A percentile compares a stretch with the other conserved stretches of the same genome.
These are phyloP conservation scores for Porites australiensis DNA, from an alignment of 64 coral and sea anemone species.

Conservation along the genomic window DNA sequence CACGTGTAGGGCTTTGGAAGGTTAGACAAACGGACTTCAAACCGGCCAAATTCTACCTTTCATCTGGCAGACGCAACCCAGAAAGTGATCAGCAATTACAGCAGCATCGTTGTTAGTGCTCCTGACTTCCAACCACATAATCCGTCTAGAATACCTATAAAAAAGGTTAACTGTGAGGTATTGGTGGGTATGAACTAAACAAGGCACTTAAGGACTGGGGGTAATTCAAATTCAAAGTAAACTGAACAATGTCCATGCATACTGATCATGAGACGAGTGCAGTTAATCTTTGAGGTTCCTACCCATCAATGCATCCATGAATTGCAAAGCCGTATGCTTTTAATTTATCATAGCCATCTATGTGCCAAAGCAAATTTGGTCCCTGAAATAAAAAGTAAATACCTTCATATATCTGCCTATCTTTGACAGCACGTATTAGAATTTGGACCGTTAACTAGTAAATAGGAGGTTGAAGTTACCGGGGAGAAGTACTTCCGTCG, in stretches of 20 bases:
- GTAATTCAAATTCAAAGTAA: too few relatives aligned
- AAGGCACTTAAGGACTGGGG: too few relatives aligned
- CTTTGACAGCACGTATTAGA: too few relatives aligned
- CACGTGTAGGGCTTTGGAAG: background rate
- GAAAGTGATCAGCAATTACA: slow-evolving; percentile 57
- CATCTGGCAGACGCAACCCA: slow-evolving; percentile 15
- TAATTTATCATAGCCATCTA: slow-evolving; percentile 61
- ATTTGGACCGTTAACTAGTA: too few relatives aligned
- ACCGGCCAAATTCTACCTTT: slow-evolving; percentile 13
- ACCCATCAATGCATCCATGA: slow-evolving; percentile 71
- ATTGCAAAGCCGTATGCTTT: slow-evolving; percentile 59
- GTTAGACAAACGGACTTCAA: background rate
- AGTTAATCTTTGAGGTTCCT: background rate
- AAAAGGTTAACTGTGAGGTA: background rate
- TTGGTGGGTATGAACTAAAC: background rate
- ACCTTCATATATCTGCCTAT: too few relatives aligned
- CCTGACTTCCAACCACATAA: slow-evolving; percentile 70
- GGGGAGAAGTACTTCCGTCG: slow-evolving; percentile 28
- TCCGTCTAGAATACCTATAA: slow-evolving; percentile 69
- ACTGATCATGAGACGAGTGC: too few relatives aligned
- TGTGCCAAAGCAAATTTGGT: slow-evolving; percentile 55
- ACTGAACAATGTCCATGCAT: too few relatives aligned
- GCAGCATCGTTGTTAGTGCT: slow-evolving; percentile 69
- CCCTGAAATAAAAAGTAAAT: slow-evolving; percentile 12
- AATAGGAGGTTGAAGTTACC: background rate